Evolutionary conservation across 2,888 invertebrate species (phyloP).

Genomic region (Xanthorhoe spadicearia): DNA sequence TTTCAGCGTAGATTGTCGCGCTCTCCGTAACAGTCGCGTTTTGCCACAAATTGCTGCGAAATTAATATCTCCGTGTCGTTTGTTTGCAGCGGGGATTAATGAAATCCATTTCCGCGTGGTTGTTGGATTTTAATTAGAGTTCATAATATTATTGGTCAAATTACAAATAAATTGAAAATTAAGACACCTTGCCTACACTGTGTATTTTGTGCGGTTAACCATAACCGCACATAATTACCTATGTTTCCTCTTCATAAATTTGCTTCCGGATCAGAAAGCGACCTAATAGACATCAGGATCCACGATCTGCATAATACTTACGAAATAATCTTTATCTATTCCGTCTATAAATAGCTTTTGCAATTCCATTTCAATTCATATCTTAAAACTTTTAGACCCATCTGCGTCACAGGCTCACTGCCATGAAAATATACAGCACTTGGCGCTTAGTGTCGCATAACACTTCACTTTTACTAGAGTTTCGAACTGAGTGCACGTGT

Average conservation of each 20-base stretch:
- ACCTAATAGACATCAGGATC: neutral
- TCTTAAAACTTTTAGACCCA: constrained; percentile 56
- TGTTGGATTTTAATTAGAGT: constrained; percentile 35
- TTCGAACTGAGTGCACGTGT: constrained; percentile 78
- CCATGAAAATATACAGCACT: constrained; percentile 42
- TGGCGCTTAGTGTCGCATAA: constrained; percentile 50
- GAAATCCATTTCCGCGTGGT: constrained; percentile 37
- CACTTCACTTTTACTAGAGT: constrained; percentile 72
- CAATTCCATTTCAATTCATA: constrained; percentile 53
- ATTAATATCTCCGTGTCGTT: constrained; percentile 65
- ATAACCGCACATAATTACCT: too few relatives aligned
- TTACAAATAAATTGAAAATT: constrained; percentile 21
- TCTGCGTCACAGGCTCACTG: constrained; percentile 48
- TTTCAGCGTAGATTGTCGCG: constrained; percentile 65
- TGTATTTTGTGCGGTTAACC: neutral
- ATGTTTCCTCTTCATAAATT: neutral
- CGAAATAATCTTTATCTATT: neutral
- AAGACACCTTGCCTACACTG: neutral
- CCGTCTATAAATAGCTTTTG: constrained; percentile 25
- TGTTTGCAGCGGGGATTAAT: constrained; percentile 54
- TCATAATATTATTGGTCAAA: constrained; percentile 20
- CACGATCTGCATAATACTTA: neutral
- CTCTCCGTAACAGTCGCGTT: constrained; percentile 63
- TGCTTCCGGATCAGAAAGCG: too few relatives aligned
- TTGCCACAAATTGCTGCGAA: constrained; percentile 60